Conservation (phyloP, 1,140 invertebrate species). For the Drosophila sp. region DNA sequence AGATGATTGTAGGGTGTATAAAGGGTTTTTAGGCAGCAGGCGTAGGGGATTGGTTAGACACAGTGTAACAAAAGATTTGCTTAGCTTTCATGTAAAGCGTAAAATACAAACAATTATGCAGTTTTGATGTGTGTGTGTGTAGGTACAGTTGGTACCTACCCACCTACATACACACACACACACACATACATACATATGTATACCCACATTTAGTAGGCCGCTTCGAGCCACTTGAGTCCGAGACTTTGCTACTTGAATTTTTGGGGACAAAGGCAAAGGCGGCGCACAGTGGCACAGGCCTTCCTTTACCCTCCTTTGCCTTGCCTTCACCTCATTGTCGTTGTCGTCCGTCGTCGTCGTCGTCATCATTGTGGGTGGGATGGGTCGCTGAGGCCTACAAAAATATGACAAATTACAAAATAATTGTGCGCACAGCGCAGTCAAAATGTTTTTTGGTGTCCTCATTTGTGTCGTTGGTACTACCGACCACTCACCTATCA, state of each 20-base stretch:
- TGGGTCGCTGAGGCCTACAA: slow-evolving; percentile 51
- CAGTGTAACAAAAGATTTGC: slow-evolving; percentile 80
- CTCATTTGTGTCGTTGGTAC: slow-evolving; percentile 36
- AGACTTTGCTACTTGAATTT: slow-evolving; percentile 75
- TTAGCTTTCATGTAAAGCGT: slow-evolving; percentile 81
- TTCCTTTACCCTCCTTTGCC: slow-evolving; percentile 7
- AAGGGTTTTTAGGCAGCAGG: slow-evolving; percentile 28
- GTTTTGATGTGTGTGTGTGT: slow-evolving; percentile 35
- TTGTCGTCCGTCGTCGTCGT: slow-evolving; percentile 11
- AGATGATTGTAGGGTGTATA: slow-evolving; percentile 6
- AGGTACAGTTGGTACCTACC: background rate
- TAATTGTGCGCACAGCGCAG: slow-evolving; percentile 74
- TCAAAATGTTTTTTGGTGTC: slow-evolving; percentile 63
- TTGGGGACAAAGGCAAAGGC: slow-evolving; percentile 57
- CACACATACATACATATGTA: background rate
- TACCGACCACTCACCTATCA: slow-evolving; percentile 19
- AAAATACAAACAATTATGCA: slow-evolving; percentile 81
- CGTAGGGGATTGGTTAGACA: slow-evolving; percentile 57
- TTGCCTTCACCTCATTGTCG: background rate
- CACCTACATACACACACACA: background rate
- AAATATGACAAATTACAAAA: slow-evolving; percentile 79
- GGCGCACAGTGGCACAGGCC: too few species aligned
- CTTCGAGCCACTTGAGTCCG: slow-evolving; percentile 66
- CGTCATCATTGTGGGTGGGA: slow-evolving; percentile 17
- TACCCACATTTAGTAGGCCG: slow-evolving; percentile 54